Percentiles rank a stretch among this genome's conserved stretches.
phyloP scores from a whole-genome alignment of 2,797 vertebrate genomes.

The Sebastes oblongus region DNA sequence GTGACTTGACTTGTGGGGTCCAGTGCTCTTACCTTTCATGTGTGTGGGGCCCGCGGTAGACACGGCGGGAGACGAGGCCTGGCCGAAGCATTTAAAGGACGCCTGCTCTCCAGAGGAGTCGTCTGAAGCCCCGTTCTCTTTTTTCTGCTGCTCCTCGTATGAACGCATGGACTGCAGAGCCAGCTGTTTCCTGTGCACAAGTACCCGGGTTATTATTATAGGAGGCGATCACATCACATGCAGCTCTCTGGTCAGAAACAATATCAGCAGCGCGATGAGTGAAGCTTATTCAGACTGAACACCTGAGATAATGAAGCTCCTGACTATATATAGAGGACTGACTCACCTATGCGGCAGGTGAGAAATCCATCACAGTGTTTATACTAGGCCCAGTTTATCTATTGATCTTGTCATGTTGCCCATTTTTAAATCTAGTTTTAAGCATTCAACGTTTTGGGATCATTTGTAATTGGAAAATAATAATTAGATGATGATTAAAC shows the following conservation, averaged over 20 bases:
- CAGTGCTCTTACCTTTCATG: slow-evolving; percentile 88
- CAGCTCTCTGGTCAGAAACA: slow-evolving; percentile 23
- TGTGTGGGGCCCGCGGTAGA: slow-evolving; percentile 90
- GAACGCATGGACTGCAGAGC: slow-evolving; percentile 95
- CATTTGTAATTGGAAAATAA: background rate
- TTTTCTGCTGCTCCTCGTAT: slow-evolving; percentile 95
- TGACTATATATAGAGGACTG: background rate
- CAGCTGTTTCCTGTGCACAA: slow-evolving; percentile 90
- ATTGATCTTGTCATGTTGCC: background rate
- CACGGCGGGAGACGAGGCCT: slow-evolving; percentile 90
- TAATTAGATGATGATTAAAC: background rate
- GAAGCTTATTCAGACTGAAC: background rate
- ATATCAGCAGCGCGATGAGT: background rate
- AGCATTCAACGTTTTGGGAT: background rate
- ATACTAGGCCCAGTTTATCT: background rate
- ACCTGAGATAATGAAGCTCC: background rate
- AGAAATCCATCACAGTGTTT: background rate
- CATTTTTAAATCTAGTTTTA: background rate
- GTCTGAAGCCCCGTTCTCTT: slow-evolving; percentile 92
- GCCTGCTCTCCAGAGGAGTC: slow-evolving; percentile 96
- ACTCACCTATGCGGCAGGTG: slow-evolving; percentile 12
- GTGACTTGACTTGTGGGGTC: slow-evolving; percentile 31
- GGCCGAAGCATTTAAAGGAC: slow-evolving; percentile 91
- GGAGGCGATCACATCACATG: background rate
- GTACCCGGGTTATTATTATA: slow-evolving; percentile 45